Percentiles rank a stretch among this genome's conserved stretches.
phyloP scores from a whole-genome alignment of 1,140 invertebrate genomes.

The Zaprionus davidi region DNA sequence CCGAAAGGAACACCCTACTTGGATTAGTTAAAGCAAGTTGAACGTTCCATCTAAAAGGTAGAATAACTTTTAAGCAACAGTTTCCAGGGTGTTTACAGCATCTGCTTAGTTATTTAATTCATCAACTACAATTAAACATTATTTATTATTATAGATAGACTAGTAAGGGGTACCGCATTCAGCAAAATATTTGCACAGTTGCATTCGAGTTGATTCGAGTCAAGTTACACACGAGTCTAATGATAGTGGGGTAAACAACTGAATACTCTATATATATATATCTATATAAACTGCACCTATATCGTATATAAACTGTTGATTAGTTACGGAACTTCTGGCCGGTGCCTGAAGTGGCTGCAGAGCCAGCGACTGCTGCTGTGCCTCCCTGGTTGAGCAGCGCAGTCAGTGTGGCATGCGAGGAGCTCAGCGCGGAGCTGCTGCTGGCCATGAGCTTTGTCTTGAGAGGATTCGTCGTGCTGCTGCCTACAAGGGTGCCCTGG shows the following conservation, averaged over 20 bases:
- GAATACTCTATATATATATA: not conserved
- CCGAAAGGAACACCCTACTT: too few species aligned
- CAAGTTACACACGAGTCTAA: conserved; percentile 1
- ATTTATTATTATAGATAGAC: not conserved
- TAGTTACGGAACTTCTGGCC: conserved; percentile 62
- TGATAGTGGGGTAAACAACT: not conserved
- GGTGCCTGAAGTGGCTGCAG: not conserved
- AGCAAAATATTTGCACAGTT: conserved; percentile 11
- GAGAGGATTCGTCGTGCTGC: conserved; percentile 49
- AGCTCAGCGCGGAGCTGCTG: conserved; percentile 71
- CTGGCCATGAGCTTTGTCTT: conserved; percentile 51
- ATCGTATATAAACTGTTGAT: conserved; percentile 5
- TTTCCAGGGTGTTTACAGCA: not conserved
- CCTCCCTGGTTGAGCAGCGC: conserved; percentile 73
- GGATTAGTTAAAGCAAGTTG: too few species aligned
- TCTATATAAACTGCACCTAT: not conserved
- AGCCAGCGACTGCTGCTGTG: conserved; percentile 10
- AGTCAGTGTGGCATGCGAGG: conserved; percentile 80
- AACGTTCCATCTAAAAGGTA: too few species aligned
- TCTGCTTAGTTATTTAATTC: conserved; percentile 1
- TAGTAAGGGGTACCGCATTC: not conserved
- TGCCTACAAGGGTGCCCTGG: conserved; percentile 62
- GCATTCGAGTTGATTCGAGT: not conserved
- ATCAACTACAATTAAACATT: conserved; percentile 1
- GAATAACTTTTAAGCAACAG: too few species aligned